Evolutionary conservation across 2,113 vertebrate species (phyloP), one percentile per base, ranked within the genome.

Genomic region (Hyperopisus bebe): DNA sequence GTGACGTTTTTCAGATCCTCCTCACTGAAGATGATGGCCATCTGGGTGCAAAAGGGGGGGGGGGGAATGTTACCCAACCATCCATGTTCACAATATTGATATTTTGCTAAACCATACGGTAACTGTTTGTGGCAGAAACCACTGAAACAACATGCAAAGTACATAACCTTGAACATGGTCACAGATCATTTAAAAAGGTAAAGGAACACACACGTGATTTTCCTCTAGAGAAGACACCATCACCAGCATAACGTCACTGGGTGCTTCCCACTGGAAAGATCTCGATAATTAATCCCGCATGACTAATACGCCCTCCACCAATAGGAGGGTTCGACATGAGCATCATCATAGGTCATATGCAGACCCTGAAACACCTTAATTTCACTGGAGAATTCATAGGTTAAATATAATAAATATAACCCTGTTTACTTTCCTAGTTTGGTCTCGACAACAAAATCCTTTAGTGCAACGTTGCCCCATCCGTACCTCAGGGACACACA

Each of bases 11-110:
- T 97, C 93, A 99, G 95, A 92, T 98, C 98, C 92, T 99, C 98
- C 92, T 97, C 96, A 89, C 97, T 98, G 94, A 99, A 99, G 93
- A 99, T 97, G 62, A 99, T 99, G 8, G 98, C 97, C 98, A 99
- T 99, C 98, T 99, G 94, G 15, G 35, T 77, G 27, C 70, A 39
- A 35, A 31, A 39, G 1, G 0, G n/a, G n/a, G 66, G 10, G 5
- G 15, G 2, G n/a, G 62, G 44, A 58, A 74, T 3, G 17, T 58
- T 85, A 24, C 39, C 17, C 39, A 74, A 42, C 11, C 27, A 17
- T 77, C 42, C 58, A 88, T 13, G 70, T 11, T 47, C 87, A 74
- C 55, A 13, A n/a, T 47, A n/a, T 11, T 47, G 9, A 46, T 46
- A 47, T 47, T 66, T 39, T 47, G 58, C 66, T 58, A n/a, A 66